phyloP scores from a whole-genome alignment of 92 coral and sea anemone species.

The Zoanthus sociatus region DNA sequence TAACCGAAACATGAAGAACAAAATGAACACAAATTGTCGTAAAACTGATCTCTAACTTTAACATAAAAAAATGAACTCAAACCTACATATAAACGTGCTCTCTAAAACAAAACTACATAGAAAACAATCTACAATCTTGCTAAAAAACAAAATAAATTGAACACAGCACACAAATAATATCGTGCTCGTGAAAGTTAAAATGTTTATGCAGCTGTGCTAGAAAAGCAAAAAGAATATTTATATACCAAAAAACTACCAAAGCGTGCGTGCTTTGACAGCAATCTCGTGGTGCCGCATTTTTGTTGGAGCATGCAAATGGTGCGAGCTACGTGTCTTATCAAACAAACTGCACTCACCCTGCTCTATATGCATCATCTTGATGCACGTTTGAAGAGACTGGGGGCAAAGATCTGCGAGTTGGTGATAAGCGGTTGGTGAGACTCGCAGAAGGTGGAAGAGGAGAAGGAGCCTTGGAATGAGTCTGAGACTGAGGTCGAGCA shows the following conservation, averaged over 20 bases:
- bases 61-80: too few relatives aligned
- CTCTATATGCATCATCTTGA: slow-evolving; percentile 95
- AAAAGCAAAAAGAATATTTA: neutral
- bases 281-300: neutral
- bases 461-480: slow-evolving; percentile 70
- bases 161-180: neutral
- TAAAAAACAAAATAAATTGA: neutral
- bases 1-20: too few relatives aligned
- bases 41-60: too few relatives aligned
- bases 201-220: neutral
- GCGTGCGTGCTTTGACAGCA: neutral
- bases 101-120: too few relatives aligned
- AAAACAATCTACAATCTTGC: neutral
- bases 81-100: too few relatives aligned
- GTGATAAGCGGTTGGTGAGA: slow-evolving; percentile 87
- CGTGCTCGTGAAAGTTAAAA: neutral
- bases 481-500: slow-evolving; percentile 73
- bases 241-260: neutral
- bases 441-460: slow-evolving; percentile 79
- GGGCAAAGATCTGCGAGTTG: slow-evolving; percentile 97
- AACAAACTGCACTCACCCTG: slow-evolving; percentile 84
- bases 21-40: too few relatives aligned
- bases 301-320: neutral
- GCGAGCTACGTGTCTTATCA: neutral
- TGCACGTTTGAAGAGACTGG: slow-evolving; percentile 86